Percentiles rank a stretch among this genome's conserved stretches.
phyloP scores from a whole-genome alignment of 2,888 invertebrate genomes.

The Pterostichus madidus region DNA sequence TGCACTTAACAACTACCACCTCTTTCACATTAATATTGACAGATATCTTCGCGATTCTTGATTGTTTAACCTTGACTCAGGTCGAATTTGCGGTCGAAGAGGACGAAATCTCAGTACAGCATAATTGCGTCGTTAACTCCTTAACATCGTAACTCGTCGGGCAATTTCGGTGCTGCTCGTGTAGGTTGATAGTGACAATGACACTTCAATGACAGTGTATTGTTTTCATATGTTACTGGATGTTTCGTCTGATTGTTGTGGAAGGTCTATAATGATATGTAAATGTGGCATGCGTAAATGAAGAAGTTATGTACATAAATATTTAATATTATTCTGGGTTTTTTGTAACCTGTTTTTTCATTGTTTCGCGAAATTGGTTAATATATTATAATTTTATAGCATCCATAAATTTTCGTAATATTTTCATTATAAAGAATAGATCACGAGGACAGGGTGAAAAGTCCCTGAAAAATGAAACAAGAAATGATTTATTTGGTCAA shows the following conservation, averaged over 20 bases:
- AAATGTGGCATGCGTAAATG: constrained; percentile 17
- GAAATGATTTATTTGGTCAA: too few relatives aligned
- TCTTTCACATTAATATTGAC: constrained; percentile 3
- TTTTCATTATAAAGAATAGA: too few relatives aligned
- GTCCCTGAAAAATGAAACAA: too few relatives aligned
- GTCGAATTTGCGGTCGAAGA: constrained; percentile 32
- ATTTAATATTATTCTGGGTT: constrained; percentile 4
- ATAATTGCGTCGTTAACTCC: constrained; percentile 30
- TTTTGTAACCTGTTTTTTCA: constrained; percentile 13
- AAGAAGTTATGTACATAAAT: constrained; percentile 18
- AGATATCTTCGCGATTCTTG: constrained; percentile 2
- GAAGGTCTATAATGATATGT: constrained; percentile 38
- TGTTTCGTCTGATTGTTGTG: constrained; percentile 8
- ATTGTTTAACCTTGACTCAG: constrained; percentile 41
- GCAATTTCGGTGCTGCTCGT: constrained; percentile 33
- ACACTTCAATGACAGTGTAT: constrained; percentile 51
- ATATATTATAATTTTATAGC: constrained; percentile 27
- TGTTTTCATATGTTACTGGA: constrained; percentile 29
- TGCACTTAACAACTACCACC: constrained; percentile 1
- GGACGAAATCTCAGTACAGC: constrained; percentile 18
- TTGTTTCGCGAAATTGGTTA: neutral
- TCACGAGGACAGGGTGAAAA: too few relatives aligned
- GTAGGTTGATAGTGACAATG: constrained; percentile 50
- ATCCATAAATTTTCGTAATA: too few relatives aligned
- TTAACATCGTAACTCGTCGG: constrained; percentile 3